A percentile compares a stretch with the other conserved stretches of the same genome.
Conservation (phyloP, 2,888 invertebrate species). For the Iphiclides podalirius region DNA sequence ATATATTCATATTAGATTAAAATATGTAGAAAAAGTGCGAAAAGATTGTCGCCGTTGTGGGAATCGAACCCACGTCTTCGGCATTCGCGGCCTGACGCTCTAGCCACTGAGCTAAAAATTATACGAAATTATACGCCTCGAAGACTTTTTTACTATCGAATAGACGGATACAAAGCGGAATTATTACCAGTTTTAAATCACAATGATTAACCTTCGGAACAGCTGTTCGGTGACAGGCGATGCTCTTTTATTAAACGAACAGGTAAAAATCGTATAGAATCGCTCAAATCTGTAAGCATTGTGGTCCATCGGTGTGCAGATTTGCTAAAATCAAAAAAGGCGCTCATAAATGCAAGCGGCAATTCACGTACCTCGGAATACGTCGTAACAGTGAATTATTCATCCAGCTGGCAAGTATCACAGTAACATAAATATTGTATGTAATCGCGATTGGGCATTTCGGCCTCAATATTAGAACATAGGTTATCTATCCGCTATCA, state of each 20-base stretch:
- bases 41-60: too few relatives aligned
- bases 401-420: constrained; percentile 26
- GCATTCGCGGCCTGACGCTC: too few relatives aligned
- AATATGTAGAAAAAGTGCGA: too few relatives aligned
- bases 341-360: too few relatives aligned
- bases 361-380: too few relatives aligned
- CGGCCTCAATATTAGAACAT: constrained; percentile 41
- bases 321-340: neutral
- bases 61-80: too few relatives aligned
- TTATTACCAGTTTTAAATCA: constrained; percentile 34
- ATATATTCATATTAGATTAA: too few relatives aligned
- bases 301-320: neutral
- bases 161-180: constrained; percentile 48
- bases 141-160: constrained; percentile 30
- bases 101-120: too few relatives aligned
- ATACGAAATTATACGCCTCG: constrained; percentile 33
- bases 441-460: constrained; percentile 41
- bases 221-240: constrained; percentile 49
- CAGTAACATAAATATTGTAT: constrained; percentile 32
- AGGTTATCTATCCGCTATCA: constrained; percentile 53
- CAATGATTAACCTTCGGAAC: constrained; percentile 50
- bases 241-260: constrained; percentile 52
- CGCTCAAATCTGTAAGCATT: too few relatives aligned
- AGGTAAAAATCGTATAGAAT: constrained; percentile 60
- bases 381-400: neutral